Base-by-base conservation (phyloP, 2,888 invertebrate genomes). In the Eremobia ochroleuca region DNA sequence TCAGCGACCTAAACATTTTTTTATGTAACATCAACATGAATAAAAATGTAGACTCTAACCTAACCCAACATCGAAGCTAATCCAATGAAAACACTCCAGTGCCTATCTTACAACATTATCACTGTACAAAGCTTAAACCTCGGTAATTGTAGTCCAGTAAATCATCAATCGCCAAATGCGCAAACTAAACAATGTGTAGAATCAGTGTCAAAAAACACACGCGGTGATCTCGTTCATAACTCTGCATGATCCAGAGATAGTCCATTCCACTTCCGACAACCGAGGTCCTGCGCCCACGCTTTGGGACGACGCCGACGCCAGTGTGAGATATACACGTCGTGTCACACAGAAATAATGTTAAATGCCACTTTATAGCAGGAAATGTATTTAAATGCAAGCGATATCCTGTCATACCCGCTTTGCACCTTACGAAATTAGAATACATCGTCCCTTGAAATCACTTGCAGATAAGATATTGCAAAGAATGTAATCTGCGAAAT, bases 381-480 rank as follows among this genome's bases (percentile, higher is more conserved):
- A 82, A 85, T 87, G 68, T 73, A 80, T 77, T 85, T 82, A 70
- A 80, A 87, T 82, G 61, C 69, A 79, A 73, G 72, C 62, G 73
- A 85, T 77, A 77, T 76, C 74, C 72, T 62, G 69, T 64, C 66
- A 37, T 66, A 68, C 18, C 31, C n/a, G 67, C 61, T 49, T 72
- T 78, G 34, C 59, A 61, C 46, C 58, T 73, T 62, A 59, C 55
- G 34, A 58, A 28, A 76, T 49, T 64, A 74, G 55, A 68, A 74
- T 62, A 68, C 52, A 73, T 21, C 43, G 62, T 52, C 59, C 65
- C 8, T 49, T 65, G 59, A 78, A 72, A 76, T 72, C 52, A 66
- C 46, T 61, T 25, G 55, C n/a, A 68, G 73, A 82, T 73, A 65
- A 64, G 71, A 69, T 59, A 76, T 37, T 65, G 58, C 25, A 58